Evolutionary conservation across 2,113 vertebrate species (phyloP), one percentile per base, ranked within the genome.

Genomic region (Ondatra zibethicus): DNA sequence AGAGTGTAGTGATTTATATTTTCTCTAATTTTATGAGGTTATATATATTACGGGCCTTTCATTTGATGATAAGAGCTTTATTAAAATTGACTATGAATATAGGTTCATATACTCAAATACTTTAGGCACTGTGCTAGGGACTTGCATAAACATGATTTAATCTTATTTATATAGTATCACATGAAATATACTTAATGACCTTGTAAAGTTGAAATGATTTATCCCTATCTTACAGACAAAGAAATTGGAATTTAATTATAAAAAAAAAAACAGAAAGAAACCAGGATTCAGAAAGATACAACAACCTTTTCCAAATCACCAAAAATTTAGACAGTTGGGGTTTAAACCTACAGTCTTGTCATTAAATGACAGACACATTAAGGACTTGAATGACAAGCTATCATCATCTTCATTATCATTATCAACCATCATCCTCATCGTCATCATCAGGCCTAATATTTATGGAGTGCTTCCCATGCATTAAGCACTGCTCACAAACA

Each of bases 261-360:
- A 72, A 50, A 85, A 70, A 87, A 21, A 77, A 72, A 47, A 86
- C 4, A 52, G 17, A 86, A 52, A 36, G 65, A 88, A 88, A 52
- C 1, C 16, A 50, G 58, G 25, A 91, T n/a, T 95, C 42, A 87
- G n/a, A 86, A 45, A 95, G 65, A 65, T 42, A 84, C 6, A 84
- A 36, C 5, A 58, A 29, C 16, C 17, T 94, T 89, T 94, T 84
- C 82, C 14, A 82, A 89, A 86, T 76, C 76, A 88, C 55, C 27
- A 36, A 87, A 76, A 97, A 65, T 33, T 75, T 88, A 14, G 52
- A 75, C 23, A 92, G 68, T 52, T 80, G n/a, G 61, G 39, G 94
- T 88, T 94, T 95, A 95, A 94, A 94, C 19, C 50, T n/a, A 78
- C 66, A 78, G 50, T 91, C 77, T 63, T 93, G 88, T 63, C 66